Evolutionary conservation across 1,140 invertebrate species (phyloP).

Genomic region (Philotrypesis tridentata): DNA sequence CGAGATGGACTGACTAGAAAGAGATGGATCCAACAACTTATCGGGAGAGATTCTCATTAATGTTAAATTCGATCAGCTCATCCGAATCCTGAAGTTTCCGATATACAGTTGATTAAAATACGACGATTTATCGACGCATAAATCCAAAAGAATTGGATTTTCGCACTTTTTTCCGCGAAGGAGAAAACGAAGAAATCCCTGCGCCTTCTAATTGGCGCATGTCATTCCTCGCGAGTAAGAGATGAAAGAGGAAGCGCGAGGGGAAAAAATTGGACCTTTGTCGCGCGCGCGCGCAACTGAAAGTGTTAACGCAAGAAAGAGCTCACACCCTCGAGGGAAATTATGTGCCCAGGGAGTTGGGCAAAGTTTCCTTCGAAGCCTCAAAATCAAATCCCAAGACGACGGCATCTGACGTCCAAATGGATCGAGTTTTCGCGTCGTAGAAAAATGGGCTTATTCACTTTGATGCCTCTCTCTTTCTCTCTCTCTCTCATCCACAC

Average conservation of each 20-base stretch:
- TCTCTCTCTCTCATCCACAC: too few species aligned
- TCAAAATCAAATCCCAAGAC: constrained; percentile 9
- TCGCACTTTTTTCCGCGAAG: too few species aligned
- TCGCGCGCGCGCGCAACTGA: constrained; percentile 50
- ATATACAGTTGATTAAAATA: too few species aligned
- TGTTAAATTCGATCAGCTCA: neutral
- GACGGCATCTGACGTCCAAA: constrained; percentile 28
- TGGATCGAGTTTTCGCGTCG: constrained; percentile 40
- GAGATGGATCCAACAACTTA: neutral
- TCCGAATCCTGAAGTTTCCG: too few species aligned
- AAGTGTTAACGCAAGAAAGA: constrained; percentile 67
- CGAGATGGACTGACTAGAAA: neutral
- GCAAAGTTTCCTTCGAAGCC: constrained; percentile 8
- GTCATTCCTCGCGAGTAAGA: neutral
- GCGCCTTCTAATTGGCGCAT: neutral
- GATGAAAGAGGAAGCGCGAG: constrained; percentile 32
- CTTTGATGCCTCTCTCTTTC: constrained; percentile 33
- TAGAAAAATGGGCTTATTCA: constrained; percentile 40
- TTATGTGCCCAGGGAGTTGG: constrained; percentile 55
- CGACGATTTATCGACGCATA: neutral
- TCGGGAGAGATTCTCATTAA: neutral
- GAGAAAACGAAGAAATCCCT: neutral
- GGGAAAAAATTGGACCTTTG: constrained; percentile 68
- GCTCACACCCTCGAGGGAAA: constrained; percentile 69
- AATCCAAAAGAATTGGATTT: neutral